Evolutionary conservation across 2,113 vertebrate genomes (phyloP), one percentile per base, ranked within the genome.

Genomic region (Neomonachus schauinslandi): DNA sequence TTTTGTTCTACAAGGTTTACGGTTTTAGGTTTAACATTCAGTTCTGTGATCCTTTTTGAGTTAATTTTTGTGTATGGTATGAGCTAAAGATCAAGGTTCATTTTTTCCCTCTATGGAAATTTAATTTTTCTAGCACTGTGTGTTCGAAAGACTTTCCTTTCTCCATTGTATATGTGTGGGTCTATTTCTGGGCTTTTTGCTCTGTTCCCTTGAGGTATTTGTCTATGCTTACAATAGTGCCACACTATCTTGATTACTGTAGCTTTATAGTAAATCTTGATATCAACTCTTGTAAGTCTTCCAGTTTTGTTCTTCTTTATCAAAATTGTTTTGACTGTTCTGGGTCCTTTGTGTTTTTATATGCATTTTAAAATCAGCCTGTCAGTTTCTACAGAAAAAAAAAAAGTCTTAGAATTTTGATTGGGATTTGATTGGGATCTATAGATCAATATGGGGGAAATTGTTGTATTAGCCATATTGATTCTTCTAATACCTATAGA

Each of bases 391-490:
- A 39, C 18, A 76, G 69, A 5, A 26, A 26, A 86, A 72, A 72
- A 49, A 79, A 63, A 65, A 24, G 18, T 31, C n/a, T 46, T 4
- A 76, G 49, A 69, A 69, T 92, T 79, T 92, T 93, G 36, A 76
- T 19, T 92, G 57, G 69, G 7, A 57, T 93, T 97, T 95, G 28
- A 63, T 72, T 96, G 57, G 61, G 13, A 55, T 69, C 61, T 72
- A 5, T 24, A 49, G 31, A n/a, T 57, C 46, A 57, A 16, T 86
- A 31, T 31, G 33, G 31, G 36, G 10, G 16, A 92, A 49, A 67
- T 46, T 72, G 67, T 72, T 90, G 15, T 11, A 46, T 85, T 83
- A 88, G 33, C 51, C 22, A 11, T 85, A 79, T 28, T 77, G 61
- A 88, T 57, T 80, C 53, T 77, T 22, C 26, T 33, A 89, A 53